A percentile compares a stretch with the other conserved stretches of the same genome.
These are phyloP conservation scores for Tringa solitaria DNA, from an alignment of 2,113 vertebrate genomes.

Conservation along the genomic window DNA sequence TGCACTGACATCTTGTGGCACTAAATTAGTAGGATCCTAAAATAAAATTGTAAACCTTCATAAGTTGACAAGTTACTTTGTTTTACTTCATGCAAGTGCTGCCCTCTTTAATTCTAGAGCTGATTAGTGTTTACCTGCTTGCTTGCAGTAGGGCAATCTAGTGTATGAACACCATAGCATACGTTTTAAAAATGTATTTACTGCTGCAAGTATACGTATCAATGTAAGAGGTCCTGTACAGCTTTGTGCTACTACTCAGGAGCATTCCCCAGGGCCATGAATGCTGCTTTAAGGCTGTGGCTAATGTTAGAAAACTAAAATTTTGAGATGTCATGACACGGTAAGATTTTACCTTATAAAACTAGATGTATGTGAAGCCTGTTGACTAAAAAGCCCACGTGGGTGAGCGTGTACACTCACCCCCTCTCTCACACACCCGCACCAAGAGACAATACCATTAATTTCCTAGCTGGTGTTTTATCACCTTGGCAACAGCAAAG, in stretches of 20 bases:
- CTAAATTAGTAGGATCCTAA: not conserved
- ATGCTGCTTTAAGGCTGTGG: not conserved
- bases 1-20: slow-evolving; percentile 82
- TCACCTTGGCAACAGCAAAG: slow-evolving; percentile 37
- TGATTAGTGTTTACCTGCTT: not conserved
- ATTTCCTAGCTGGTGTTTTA: slow-evolving; percentile 1
- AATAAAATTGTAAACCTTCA: not conserved
- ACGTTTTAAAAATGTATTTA: not conserved
- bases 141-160: not conserved
- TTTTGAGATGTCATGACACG: not conserved
- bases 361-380: not conserved
- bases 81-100: not conserved
- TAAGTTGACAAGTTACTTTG: not conserved
- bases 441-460: not conserved
- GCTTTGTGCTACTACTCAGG: not conserved
- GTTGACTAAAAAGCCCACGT: not conserved
- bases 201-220: not conserved
- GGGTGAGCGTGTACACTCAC: not conserved
- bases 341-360: not conserved
- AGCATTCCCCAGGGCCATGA: not conserved
- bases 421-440: not conserved
- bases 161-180: not conserved
- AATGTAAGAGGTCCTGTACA: not conserved
- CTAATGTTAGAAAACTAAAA: not conserved
- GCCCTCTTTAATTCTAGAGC: not conserved